phyloP scores from a whole-genome alignment of 2,888 invertebrate genomes.

The Chloroclystis v-ata region DNA sequence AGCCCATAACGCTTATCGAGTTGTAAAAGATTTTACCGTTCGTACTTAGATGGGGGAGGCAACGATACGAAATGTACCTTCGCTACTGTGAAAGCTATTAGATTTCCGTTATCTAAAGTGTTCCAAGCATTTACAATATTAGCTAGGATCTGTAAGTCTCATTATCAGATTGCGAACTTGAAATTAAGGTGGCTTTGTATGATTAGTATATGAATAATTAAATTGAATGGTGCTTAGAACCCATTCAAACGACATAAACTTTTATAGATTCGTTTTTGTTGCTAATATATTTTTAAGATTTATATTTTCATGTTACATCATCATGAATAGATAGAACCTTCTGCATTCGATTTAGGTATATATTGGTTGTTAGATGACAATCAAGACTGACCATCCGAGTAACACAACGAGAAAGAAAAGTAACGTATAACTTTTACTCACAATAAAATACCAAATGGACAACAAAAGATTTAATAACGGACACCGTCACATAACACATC shows the following conservation, averaged over 20 bases:
- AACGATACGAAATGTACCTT: slow-evolving; percentile 11
- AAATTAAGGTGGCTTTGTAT: too few relatives aligned
- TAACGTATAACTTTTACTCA: slow-evolving; percentile 1
- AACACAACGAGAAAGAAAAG: background rate
- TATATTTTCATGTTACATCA: too few relatives aligned
- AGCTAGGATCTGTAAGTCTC: background rate
- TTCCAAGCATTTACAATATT: background rate
- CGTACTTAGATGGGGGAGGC: slow-evolving; percentile 20
- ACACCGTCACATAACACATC: slow-evolving; percentile 52
- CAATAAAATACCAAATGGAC: slow-evolving; percentile 18
- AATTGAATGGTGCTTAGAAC: too few relatives aligned
- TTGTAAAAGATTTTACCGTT: slow-evolving; percentile 55
- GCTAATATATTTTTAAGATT: too few relatives aligned
- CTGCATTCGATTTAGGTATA: too few relatives aligned
- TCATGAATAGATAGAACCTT: too few relatives aligned
- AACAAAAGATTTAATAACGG: slow-evolving; percentile 27
- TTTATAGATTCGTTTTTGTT: too few relatives aligned
- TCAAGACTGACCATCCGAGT: background rate
- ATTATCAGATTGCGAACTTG: background rate
- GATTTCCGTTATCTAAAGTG: slow-evolving; percentile 8
- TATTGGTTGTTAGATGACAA: background rate
- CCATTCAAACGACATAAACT: too few relatives aligned
- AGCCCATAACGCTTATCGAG: slow-evolving; percentile 72
- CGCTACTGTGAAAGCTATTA: slow-evolving; percentile 3
- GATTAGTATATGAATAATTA: too few relatives aligned